A percentile compares a stretch with the other conserved stretches of the same genome.
Conservation (phyloP, 2,797 vertebrate genomes). For the Urosaurus nigricauda region DNA sequence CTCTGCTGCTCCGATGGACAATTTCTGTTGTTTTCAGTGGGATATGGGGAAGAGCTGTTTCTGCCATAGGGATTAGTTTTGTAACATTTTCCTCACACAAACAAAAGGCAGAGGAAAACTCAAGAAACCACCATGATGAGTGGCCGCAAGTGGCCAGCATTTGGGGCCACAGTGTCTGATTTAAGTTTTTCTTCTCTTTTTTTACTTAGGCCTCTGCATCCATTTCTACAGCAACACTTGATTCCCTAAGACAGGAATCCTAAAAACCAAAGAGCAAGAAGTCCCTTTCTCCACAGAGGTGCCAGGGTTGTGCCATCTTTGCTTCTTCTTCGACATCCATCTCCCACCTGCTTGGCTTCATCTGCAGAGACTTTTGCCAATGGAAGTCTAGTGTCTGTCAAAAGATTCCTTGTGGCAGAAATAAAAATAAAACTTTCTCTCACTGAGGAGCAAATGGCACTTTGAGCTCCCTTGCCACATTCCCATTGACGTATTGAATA, state of each 20-base stretch:
- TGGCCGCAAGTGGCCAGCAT: neutral
- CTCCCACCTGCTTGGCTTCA: neutral
- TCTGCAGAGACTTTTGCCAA: neutral
- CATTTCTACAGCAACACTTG: neutral
- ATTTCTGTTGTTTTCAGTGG: too few species aligned
- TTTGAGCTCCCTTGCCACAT: neutral
- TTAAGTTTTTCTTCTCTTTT: neutral
- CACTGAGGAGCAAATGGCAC: neutral
- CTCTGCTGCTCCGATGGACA: too few species aligned
- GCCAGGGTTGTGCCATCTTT: neutral
- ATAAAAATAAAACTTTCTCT: neutral
- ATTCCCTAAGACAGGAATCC: neutral
- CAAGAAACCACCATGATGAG: too few species aligned
- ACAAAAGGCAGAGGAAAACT: too few species aligned
- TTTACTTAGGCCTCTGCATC: neutral
- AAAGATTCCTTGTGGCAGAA: conserved; percentile 6
- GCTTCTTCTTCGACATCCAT: neutral
- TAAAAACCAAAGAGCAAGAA: neutral
- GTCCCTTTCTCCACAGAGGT: neutral
- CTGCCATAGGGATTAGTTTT: too few species aligned
- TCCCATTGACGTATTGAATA: neutral
- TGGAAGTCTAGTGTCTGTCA: neutral
- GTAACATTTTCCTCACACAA: too few species aligned
- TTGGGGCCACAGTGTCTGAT: neutral
- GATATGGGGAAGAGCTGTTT: too few species aligned